Evolutionary conservation across 1,140 invertebrate genomes (phyloP).

Genomic region (silkworm (Bombyx mori)): DNA sequence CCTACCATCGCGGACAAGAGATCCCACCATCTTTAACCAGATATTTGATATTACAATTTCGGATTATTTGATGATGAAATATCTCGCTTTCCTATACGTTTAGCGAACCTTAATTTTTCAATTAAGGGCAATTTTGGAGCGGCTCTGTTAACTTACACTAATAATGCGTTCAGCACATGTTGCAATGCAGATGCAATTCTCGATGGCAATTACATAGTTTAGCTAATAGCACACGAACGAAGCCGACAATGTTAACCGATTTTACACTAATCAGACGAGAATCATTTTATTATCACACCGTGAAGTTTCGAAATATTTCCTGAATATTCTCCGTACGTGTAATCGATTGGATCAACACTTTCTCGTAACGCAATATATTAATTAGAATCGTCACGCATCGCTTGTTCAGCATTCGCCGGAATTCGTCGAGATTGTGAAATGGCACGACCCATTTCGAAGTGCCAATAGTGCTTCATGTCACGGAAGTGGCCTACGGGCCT

Average conservation of each 20-base stretch:
- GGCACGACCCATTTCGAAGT: slow-evolving; percentile 2
- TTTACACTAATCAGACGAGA: slow-evolving; percentile 20
- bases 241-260: slow-evolving; percentile 24
- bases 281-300: slow-evolving; percentile 2
- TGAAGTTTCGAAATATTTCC: slow-evolving; percentile 7
- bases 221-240: slow-evolving; percentile 24
- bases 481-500: slow-evolving; percentile 8
- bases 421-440: not conserved
- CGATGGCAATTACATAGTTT: slow-evolving; percentile 44
- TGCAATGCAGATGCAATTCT: slow-evolving; percentile 57
- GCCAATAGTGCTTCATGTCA: slow-evolving; percentile 7
- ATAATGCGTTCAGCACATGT: slow-evolving; percentile 38
- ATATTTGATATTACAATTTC: too few species aligned
- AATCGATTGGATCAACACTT: slow-evolving; percentile 3
- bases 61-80: too few species aligned
- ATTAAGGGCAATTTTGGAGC: slow-evolving; percentile 58
- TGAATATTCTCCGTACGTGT: slow-evolving; percentile 5
- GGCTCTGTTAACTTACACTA: slow-evolving; percentile 25
- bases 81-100: slow-evolving; percentile 19
- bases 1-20: too few species aligned
- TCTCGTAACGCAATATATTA: not conserved
- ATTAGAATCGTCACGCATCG: not conserved
- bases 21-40: too few species aligned
- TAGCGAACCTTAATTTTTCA: slow-evolving; percentile 36
- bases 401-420: not conserved